Conservation (phyloP, 2,797 vertebrate genomes). For the Sebastolobus alascanus region DNA sequence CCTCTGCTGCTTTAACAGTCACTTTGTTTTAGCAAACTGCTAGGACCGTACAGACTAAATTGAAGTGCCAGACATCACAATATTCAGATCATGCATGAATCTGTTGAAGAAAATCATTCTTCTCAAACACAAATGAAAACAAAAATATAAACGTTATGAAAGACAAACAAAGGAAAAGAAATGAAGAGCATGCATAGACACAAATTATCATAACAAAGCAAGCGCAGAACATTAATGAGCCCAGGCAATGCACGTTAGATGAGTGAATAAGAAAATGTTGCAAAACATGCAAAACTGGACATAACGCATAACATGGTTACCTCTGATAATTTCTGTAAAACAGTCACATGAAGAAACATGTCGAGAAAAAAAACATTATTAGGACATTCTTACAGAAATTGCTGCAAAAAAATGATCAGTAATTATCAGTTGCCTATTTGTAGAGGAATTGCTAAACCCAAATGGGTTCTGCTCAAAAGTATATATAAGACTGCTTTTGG, state of each 20-base stretch:
- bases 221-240: neutral
- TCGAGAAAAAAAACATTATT: neutral
- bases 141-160: neutral
- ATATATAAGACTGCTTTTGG: slow-evolving; percentile 2
- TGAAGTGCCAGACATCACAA: neutral
- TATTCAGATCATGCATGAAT: slow-evolving; percentile 12
- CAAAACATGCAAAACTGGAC: slow-evolving; percentile 19
- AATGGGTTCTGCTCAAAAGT: neutral
- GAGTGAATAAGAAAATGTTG: neutral
- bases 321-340: slow-evolving; percentile 60
- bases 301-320: slow-evolving; percentile 5
- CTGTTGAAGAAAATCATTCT: neutral
- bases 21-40: slow-evolving; percentile 18
- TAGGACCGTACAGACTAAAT: slow-evolving; percentile 4
- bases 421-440: neutral
- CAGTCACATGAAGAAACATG: slow-evolving; percentile 9
- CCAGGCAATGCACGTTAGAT: neutral
- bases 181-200: neutral
- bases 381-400: neutral
- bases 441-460: neutral
- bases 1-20: neutral
- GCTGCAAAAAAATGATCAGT: neutral
- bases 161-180: neutral
- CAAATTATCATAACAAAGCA: neutral
- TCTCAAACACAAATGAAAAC: neutral